Evolutionary conservation across 2,888 invertebrate genomes (phyloP), one percentile per base, ranked within the genome.

Genomic region (Cantharis flavilabris): DNA sequence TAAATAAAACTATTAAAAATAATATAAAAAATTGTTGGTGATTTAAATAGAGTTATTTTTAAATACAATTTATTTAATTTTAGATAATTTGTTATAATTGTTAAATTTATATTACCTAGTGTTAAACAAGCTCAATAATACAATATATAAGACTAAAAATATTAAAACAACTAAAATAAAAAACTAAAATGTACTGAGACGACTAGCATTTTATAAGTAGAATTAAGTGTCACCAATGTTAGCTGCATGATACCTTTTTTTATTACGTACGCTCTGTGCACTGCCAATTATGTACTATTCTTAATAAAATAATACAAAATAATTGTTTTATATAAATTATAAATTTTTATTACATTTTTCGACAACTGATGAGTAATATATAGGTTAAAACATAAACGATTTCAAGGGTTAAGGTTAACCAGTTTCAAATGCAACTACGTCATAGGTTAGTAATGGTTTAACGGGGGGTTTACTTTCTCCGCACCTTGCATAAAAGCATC

Each of bases 211-310:
- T 78, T 78, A 71, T 78, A 78, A 73, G 73, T 76, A 62, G 69
- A 71, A 23, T 67, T 78, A 78, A 73, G 71, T 78, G 76, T 78
- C 78, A 78, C 78, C 73, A 70, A 78, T 76, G 78, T 76, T 78
- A 78, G 78, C 73, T 73, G 75, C 78, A 78, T 78, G 72, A 78
- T 75, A 72, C 78, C n/a, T 49, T 49, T 75, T 78, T 78, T 73
- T 76, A 78, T 78, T 78, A 78, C 72, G 70, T 78, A 78, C 73
- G 78, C 78, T 78, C 75, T 78, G 78, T 78, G 78, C 78, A 78
- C 78, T 78, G 78, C 78, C 78, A 78, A 78, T 78, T 78, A 76
- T 78, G 78, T 78, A 78, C 67, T 72, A 75, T 74, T 16, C 75
- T 76, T 73, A 78, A 79, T 76, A 74, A 75, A 76, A 69, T 72